Conservation (phyloP, 2,113 vertebrate genomes). For the Corydoras sp. region DNA sequence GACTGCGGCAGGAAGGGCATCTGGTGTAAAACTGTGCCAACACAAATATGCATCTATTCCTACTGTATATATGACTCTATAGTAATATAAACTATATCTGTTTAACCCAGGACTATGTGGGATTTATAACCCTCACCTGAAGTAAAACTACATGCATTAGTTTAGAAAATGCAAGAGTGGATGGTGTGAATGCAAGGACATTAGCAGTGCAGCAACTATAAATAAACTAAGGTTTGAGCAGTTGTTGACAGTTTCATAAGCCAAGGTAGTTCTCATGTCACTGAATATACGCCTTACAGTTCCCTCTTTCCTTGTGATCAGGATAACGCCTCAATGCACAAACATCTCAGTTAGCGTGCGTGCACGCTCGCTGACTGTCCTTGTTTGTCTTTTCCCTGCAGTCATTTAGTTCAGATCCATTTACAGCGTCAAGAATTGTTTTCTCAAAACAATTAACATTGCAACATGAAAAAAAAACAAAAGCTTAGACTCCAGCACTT, state of each 20-base stretch:
- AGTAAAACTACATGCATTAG: no score
- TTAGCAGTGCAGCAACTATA: neutral
- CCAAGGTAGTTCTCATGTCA: conserved; percentile 8
- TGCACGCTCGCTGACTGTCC: neutral
- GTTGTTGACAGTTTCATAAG: conserved; percentile 7
- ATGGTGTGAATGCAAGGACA: no score
- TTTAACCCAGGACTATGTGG: no score
- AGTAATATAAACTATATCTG: no score
- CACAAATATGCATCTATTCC: no score
- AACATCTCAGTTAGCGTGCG: conserved; percentile 5
- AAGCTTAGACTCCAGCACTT: conserved; percentile 22
- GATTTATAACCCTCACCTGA: no score
- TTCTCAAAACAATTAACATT: conserved; percentile 29
- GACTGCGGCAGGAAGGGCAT: no score
- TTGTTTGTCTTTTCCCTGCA: conserved; percentile 15
- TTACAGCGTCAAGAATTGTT: conserved; percentile 20
- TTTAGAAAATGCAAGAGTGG: no score
- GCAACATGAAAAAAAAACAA: conserved; percentile 36
- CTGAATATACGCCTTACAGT: neutral
- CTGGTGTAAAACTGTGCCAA: no score
- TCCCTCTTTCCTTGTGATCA: conserved; percentile 4
- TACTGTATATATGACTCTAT: no score
- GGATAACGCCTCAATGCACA: conserved; percentile 2
- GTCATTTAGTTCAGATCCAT: conserved; percentile 24
- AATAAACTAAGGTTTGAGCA: neutral